These are phyloP conservation scores for Cryptoblepharus egeriae DNA, from an alignment of 2,797 vertebrate species.

Conservation along the genomic window DNA sequence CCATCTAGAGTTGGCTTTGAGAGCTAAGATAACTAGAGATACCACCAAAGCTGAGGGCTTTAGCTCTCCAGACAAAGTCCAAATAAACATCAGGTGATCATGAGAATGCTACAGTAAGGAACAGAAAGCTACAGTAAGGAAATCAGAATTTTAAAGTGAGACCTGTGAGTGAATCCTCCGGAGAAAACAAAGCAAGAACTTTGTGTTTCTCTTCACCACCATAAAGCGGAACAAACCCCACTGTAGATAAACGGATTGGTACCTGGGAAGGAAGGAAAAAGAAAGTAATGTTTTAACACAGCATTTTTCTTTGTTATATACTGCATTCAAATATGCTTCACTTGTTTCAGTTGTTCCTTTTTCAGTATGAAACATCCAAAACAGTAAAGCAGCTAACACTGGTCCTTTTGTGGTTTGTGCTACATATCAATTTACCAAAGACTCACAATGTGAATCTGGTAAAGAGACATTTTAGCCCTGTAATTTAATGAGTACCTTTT, in stretches of 20 bases:
- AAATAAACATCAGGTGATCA: background rate
- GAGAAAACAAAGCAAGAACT: constrained; percentile 87
- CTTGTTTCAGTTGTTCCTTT: background rate
- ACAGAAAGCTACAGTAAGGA: constrained; percentile 20
- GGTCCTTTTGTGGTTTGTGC: background rate
- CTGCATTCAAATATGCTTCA: constrained; percentile 3
- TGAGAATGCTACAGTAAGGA: background rate
- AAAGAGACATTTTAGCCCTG: background rate
- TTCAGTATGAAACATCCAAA: background rate
- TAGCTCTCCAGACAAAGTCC: constrained; percentile 2
- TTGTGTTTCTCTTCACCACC: constrained; percentile 81
- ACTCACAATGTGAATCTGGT: background rate
- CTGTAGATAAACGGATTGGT: constrained; percentile 80
- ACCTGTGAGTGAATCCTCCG: constrained; percentile 81
- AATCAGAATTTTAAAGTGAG: constrained; percentile 51
- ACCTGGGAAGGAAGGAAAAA: constrained; percentile 75
- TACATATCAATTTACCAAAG: constrained; percentile 5
- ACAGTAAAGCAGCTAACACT: background rate
- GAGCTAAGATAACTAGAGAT: background rate
- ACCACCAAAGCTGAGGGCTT: background rate
- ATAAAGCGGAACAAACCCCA: constrained; percentile 85
- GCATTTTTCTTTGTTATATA: background rate
- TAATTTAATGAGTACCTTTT: too few species aligned
- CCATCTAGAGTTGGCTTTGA: background rate
- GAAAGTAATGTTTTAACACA: constrained; percentile 40